Percentiles rank a stretch among this genome's conserved stretches.
These are phyloP conservation scores for Acrossocheilus fasciatus DNA, from an alignment of 2,797 vertebrate genomes.

Conservation along the genomic window DNA sequence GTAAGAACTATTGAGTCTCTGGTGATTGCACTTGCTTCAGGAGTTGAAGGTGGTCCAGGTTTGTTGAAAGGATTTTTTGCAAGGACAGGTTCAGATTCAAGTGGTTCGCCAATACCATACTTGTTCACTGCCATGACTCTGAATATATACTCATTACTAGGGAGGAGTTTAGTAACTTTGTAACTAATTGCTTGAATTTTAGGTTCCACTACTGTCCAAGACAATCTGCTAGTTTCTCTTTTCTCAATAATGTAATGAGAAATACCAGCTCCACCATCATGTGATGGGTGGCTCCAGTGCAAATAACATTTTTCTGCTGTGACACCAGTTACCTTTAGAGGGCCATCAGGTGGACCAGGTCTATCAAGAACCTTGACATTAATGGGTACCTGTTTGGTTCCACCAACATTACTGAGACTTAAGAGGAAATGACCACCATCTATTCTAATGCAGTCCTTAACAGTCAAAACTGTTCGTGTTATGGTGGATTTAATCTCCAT, in stretches of 20 bases:
- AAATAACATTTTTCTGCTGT: conserved; percentile 92
- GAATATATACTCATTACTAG: conserved; percentile 97
- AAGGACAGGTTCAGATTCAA: conserved; percentile 89
- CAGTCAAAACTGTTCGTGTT: conserved; percentile 86
- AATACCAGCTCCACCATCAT: conserved; percentile 93
- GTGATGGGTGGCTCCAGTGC: conserved; percentile 90
- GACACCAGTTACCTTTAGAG: conserved; percentile 87
- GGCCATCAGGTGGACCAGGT: conserved; percentile 90
- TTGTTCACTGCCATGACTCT: conserved; percentile 96
- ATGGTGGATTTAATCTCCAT: conserved; percentile 88
- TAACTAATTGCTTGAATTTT: conserved; percentile 89
- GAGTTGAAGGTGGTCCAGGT: conserved; percentile 90
- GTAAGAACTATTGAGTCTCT: conserved; percentile 89
- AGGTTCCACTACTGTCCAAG: conserved; percentile 92
- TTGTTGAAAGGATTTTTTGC: conserved; percentile 93
- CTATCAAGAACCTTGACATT: conserved; percentile 93
- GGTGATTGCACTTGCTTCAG: conserved; percentile 84
- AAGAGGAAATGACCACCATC: conserved; percentile 92
- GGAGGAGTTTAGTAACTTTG: conserved; percentile 92
- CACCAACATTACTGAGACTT: conserved; percentile 88
- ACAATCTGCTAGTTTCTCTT: conserved; percentile 93
- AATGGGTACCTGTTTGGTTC: conserved; percentile 87
- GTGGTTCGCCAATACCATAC: conserved; percentile 94
- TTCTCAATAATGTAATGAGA: conserved; percentile 95
- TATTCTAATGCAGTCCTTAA: conserved; percentile 81